Conservation (phyloP, 2,888 invertebrate genomes). For the Cheilosia variabilis region DNA sequence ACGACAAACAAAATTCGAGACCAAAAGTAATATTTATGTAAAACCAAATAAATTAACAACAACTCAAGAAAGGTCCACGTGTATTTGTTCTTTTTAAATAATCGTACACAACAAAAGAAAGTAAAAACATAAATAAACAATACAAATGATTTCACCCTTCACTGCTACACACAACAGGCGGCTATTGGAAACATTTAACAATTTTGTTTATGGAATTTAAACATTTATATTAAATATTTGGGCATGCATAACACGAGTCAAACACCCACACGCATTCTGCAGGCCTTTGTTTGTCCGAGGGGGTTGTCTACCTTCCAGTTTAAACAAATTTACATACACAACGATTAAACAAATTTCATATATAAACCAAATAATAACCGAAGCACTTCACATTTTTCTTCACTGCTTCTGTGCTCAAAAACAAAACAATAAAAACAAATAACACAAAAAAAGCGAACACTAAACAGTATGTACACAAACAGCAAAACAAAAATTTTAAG, state of each 20-base stretch:
- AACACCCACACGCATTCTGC: neutral
- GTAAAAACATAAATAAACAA: too few relatives aligned
- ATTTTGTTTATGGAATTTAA: too few relatives aligned
- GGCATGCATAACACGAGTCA: conserved; percentile 4
- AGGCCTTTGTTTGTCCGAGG: conserved; percentile 2
- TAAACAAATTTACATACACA: conserved; percentile 3
- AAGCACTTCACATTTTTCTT: conserved; percentile 38
- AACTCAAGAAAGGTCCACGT: too few relatives aligned
- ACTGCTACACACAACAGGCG: conserved; percentile 14
- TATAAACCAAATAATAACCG: conserved; percentile 32
- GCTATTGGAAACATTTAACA: neutral
- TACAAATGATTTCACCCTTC: too few relatives aligned
- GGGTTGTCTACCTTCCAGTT: neutral
- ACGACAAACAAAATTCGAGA: too few relatives aligned
- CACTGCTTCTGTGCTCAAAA: neutral
- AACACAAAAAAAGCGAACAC: conserved; percentile 28
- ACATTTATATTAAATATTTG: neutral
- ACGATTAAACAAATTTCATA: neutral
- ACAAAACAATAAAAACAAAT: conserved; percentile 3
- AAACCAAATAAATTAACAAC: too few relatives aligned
- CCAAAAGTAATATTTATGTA: too few relatives aligned
- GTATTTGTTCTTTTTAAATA: too few relatives aligned
- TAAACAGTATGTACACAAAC: conserved; percentile 13
- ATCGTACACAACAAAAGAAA: too few relatives aligned
- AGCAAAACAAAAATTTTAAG: conserved; percentile 31